These are phyloP conservation scores for Trinorchestia longiramus DNA, from an alignment of 1,140 invertebrate genomes.

Conservation along the genomic window DNA sequence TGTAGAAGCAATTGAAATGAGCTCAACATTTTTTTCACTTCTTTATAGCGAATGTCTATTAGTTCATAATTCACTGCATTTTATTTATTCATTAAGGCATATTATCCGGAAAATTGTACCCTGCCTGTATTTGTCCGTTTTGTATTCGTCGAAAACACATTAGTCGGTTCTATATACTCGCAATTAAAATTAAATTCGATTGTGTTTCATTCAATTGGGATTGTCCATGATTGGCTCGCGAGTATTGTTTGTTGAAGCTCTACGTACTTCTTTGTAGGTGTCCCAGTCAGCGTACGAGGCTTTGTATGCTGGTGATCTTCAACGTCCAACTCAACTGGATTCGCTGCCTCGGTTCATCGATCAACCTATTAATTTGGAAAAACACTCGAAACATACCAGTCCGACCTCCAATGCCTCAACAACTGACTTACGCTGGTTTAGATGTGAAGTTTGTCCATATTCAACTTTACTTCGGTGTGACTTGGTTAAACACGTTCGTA, in stretches of 20 bases:
- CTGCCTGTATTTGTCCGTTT: background rate
- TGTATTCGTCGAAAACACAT: background rate
- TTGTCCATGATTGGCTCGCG: background rate
- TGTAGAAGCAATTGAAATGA: background rate
- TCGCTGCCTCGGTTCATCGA: background rate
- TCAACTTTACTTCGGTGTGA: conserved; percentile 75
- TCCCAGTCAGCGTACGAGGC: background rate
- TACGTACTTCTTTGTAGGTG: conserved; percentile 45
- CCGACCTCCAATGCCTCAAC: background rate
- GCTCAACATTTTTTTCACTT: background rate
- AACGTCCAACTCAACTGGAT: background rate
- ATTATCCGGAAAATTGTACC: background rate
- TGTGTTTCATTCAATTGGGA: background rate
- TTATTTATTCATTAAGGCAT: background rate
- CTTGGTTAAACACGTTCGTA: conserved; percentile 85
- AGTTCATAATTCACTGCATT: background rate
- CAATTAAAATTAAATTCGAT: background rate
- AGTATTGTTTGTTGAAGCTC: conserved; percentile 16
- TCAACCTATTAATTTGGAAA: background rate
- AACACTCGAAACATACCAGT: background rate
- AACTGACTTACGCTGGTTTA: background rate
- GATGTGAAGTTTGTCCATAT: conserved; percentile 11
- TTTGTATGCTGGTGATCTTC: background rate
- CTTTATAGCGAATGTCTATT: background rate
- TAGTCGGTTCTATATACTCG: background rate